Percentiles rank a stretch among this genome's conserved stretches.
Conservation (phyloP, 2,888 invertebrate genomes). For the Pheosia gnoma region DNA sequence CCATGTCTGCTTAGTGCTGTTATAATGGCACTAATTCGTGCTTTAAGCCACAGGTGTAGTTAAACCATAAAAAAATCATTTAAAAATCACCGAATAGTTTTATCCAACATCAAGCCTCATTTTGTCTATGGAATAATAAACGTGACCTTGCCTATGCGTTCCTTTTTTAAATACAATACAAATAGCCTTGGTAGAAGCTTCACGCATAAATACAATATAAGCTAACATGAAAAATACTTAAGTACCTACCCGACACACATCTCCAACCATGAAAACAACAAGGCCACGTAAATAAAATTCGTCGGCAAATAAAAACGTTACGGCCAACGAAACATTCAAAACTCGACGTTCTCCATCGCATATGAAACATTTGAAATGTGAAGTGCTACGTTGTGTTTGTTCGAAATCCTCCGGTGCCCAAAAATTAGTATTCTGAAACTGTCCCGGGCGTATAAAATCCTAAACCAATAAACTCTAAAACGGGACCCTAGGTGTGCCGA, state of each 20-base stretch:
- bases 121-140: no score
- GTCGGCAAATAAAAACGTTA: background rate
- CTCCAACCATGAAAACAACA: background rate
- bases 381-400: background rate
- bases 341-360: background rate
- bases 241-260: background rate
- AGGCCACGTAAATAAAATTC: background rate
- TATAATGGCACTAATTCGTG: no score
- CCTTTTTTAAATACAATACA: background rate
- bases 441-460: conserved; percentile 36
- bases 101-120: no score
- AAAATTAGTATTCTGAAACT: conserved; percentile 39
- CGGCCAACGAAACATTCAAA: background rate
- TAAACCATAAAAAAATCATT: no score
- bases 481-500: conserved; percentile 27
- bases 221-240: background rate
- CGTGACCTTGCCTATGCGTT: no score
- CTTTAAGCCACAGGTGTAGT: no score
- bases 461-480: conserved; percentile 44
- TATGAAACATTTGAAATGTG: background rate
- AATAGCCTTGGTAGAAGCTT: background rate
- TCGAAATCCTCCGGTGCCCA: conserved; percentile 13
- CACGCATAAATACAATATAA: background rate
- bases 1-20: no score
- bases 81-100: no score